Percentiles rank a stretch among this genome's conserved stretches.
phyloP scores from a whole-genome alignment of 2,113 vertebrate species.

The Spheniscus mendiculus region DNA sequence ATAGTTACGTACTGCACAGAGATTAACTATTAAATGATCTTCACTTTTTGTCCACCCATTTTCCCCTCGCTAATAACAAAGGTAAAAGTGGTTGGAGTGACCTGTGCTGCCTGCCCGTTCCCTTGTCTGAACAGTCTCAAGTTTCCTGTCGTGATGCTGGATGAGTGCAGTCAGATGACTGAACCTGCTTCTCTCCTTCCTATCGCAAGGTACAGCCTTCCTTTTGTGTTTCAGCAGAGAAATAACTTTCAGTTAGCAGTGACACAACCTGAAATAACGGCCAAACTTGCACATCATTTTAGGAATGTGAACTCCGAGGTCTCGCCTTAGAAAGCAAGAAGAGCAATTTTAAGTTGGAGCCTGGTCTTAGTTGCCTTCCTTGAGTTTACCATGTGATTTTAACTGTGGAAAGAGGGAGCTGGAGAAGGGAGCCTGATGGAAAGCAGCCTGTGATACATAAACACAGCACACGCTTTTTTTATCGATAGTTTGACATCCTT shows the following conservation, averaged over 20 bases:
- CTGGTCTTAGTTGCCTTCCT: background rate
- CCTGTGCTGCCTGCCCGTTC: slow-evolving; percentile 81
- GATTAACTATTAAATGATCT: background rate
- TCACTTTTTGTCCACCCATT: background rate
- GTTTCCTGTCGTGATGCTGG: slow-evolving; percentile 81
- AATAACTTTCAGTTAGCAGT: background rate
- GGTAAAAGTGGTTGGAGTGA: slow-evolving; percentile 79
- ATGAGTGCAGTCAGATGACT: slow-evolving; percentile 83
- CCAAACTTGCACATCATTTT: background rate
- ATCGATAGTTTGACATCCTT: background rate
- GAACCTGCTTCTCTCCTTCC: slow-evolving; percentile 82
- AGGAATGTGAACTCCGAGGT: accelerated
- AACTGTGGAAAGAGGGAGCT: background rate
- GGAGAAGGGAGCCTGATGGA: background rate
- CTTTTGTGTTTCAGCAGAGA: background rate
- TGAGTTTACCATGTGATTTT: background rate
- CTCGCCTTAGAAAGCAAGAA: background rate
- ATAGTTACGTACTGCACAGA: background rate
- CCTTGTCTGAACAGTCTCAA: slow-evolving; percentile 72
- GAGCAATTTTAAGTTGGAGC: background rate
- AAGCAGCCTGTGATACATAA: background rate
- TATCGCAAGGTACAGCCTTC: slow-evolving; percentile 74
- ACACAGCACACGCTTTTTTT: accelerated
- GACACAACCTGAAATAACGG: background rate
- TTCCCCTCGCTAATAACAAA: background rate